phyloP scores from a whole-genome alignment of 2,888 invertebrate genomes.

The Leucoma salicis region DNA sequence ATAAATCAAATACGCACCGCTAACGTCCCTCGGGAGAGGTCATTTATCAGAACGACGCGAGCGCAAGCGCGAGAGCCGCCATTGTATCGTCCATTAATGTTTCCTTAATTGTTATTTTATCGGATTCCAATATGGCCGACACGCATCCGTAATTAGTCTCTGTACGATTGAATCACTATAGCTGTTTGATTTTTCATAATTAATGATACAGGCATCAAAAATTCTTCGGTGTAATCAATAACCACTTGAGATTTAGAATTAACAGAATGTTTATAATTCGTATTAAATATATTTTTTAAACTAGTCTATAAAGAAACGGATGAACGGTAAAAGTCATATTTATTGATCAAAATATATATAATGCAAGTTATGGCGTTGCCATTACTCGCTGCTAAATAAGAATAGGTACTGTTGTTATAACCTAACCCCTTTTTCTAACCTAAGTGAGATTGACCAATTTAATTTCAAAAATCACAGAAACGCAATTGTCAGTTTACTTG shows the following conservation, averaged over 20 bases:
- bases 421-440: too few species aligned
- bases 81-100: constrained; percentile 71
- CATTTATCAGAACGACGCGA: constrained; percentile 70
- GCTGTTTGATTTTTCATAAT: constrained; percentile 36
- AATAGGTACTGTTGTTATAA: too few species aligned
- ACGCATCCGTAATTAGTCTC: constrained; percentile 65
- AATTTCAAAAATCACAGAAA: too few species aligned
- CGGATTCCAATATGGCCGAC: constrained; percentile 71
- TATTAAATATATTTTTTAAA: too few species aligned
- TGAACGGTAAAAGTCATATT: too few species aligned
- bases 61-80: constrained; percentile 55
- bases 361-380: too few species aligned
- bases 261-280: too few species aligned
- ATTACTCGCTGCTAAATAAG: too few species aligned
- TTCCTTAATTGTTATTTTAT: constrained; percentile 79
- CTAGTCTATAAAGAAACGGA: too few species aligned
- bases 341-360: too few species aligned
- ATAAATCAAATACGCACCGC: constrained; percentile 77
- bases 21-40: constrained; percentile 62
- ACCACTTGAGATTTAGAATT: background rate
- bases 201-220: constrained; percentile 32
- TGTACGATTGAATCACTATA: constrained; percentile 42
- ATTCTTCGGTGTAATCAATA: constrained; percentile 25
- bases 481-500: too few species aligned
- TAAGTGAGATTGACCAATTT: too few species aligned